These are phyloP conservation scores for Eulemur macaco DNA, from an alignment of 2,113 vertebrate species.

Conservation along the genomic window DNA sequence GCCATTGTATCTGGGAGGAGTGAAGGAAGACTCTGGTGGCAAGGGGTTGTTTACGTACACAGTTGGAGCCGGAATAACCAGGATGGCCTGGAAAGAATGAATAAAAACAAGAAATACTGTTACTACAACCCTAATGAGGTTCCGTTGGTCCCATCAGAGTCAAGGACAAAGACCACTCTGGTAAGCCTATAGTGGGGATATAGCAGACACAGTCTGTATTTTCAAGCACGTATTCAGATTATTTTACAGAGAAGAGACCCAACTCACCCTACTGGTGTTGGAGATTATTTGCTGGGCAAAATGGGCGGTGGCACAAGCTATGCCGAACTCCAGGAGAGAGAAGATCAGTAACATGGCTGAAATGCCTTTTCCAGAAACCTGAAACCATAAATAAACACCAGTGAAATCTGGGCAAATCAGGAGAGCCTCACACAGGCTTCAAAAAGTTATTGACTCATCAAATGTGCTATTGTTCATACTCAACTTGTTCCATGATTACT, in stretches of 20 bases:
- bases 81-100: background rate
- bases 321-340: constrained; percentile 8
- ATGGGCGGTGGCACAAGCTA: background rate
- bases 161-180: background rate
- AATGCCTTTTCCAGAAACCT: constrained; percentile 37
- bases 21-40: background rate
- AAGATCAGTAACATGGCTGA: constrained; percentile 31
- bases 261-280: background rate
- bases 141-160: background rate
- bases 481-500: background rate
- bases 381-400: background rate
- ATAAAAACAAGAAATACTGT: background rate
- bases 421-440: background rate
- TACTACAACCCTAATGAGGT: accelerated
- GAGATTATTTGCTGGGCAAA: background rate
- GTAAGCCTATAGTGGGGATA: background rate
- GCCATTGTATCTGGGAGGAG: background rate
- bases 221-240: background rate
- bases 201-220: background rate
- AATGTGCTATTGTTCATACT: background rate
- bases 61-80: background rate
- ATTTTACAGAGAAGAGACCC: background rate
- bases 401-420: background rate
- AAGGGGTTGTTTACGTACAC: background rate
- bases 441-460: background rate